phyloP scores from a whole-genome alignment of 2,888 invertebrate genomes.

The Phragmatobia fuliginosa region DNA sequence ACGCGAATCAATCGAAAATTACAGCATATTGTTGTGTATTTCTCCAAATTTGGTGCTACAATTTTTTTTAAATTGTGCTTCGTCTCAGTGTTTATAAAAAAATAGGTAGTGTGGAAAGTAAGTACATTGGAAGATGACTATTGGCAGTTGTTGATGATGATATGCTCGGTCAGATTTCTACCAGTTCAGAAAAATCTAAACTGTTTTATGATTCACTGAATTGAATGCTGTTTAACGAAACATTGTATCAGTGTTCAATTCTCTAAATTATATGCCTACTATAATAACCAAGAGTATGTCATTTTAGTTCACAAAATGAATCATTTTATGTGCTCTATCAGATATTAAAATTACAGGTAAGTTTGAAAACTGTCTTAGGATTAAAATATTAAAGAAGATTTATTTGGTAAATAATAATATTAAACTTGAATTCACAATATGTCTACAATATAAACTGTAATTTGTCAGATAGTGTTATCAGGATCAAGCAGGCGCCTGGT shows the following conservation, averaged over 20 bases:
- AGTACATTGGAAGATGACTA: no score
- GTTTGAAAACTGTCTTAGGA: no score
- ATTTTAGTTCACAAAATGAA: background rate
- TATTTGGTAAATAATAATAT: constrained; percentile 14
- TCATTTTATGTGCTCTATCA: background rate
- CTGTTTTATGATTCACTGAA: no score
- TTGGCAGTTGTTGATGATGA: no score
- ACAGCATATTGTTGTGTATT: background rate
- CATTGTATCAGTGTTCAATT: no score
- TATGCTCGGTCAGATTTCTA: no score
- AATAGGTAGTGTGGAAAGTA: no score
- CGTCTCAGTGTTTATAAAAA: no score
- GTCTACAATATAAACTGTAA: constrained; percentile 53
- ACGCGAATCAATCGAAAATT: background rate
- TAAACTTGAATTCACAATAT: constrained; percentile 36
- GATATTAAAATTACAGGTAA: background rate
- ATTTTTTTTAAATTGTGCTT: background rate
- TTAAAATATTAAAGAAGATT: background rate
- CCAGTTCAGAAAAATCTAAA: no score
- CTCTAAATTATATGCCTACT: no score
- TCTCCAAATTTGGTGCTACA: background rate
- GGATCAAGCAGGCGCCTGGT: constrained; percentile 61
- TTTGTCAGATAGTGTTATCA: constrained; percentile 71
- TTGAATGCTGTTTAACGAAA: no score
- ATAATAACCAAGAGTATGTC: background rate